These are phyloP conservation scores for Gastrophryne carolinensis DNA, from an alignment of 2,797 vertebrate genomes.

Conservation along the genomic window DNA sequence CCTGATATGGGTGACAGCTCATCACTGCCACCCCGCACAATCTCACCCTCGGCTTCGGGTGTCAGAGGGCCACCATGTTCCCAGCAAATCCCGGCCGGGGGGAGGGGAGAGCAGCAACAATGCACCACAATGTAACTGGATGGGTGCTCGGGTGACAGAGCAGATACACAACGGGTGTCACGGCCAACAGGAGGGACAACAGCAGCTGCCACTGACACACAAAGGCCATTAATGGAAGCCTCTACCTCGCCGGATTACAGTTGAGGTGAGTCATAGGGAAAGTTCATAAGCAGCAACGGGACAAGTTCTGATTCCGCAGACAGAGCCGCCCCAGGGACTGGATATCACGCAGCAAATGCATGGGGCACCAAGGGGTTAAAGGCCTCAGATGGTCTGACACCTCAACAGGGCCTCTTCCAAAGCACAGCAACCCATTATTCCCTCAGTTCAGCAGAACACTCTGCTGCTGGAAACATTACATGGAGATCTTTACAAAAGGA, in stretches of 20 bases:
- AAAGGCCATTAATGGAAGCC: conserved; percentile 36
- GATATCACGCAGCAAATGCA: too few relatives aligned
- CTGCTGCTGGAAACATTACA: too few relatives aligned
- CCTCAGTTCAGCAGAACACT: too few relatives aligned
- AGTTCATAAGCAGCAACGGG: conserved; percentile 14
- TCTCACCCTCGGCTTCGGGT: conserved; percentile 32
- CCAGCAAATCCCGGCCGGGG: conserved; percentile 44
- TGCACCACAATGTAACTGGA: conserved; percentile 9
- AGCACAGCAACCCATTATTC: too few relatives aligned
- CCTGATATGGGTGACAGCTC: conserved; percentile 55
- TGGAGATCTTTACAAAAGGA: too few relatives aligned
- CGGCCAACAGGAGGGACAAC: not conserved
- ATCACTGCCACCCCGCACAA: conserved; percentile 46
- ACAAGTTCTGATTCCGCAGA: not conserved
- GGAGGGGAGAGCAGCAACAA: conserved; percentile 45
- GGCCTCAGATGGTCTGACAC: too few relatives aligned
- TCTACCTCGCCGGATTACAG: conserved; percentile 17
- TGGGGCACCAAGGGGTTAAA: too few relatives aligned
- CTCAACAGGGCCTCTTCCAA: too few relatives aligned
- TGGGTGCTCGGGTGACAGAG: conserved; percentile 35
- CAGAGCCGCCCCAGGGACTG: too few relatives aligned
- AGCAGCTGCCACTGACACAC: conserved; percentile 56
- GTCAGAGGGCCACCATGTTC: conserved; percentile 50
- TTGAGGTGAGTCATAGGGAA: not conserved
- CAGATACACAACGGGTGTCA: conserved; percentile 49